Evolutionary conservation across 2,797 vertebrate species (phyloP).

Genomic region (Hoplostethus mediterraneus): DNA sequence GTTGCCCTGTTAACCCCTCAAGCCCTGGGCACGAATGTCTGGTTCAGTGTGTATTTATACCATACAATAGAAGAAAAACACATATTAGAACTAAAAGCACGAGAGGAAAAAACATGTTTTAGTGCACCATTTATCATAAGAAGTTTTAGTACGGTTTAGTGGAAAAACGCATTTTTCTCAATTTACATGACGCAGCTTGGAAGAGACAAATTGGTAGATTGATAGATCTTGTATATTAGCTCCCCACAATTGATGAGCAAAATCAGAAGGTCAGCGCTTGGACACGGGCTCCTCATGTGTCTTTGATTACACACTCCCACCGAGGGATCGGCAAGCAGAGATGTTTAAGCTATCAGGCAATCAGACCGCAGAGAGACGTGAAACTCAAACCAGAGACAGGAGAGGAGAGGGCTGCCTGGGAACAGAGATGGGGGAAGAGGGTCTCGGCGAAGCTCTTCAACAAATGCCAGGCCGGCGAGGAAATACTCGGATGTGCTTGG

Average conservation of each 20-base stretch:
- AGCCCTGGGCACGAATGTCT: slow-evolving; percentile 49
- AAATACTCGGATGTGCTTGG: slow-evolving; percentile 61
- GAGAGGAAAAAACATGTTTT: slow-evolving; percentile 39
- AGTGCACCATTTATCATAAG: slow-evolving; percentile 53
- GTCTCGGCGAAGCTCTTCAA: slow-evolving; percentile 68
- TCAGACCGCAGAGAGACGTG: slow-evolving; percentile 81
- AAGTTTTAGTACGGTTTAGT: slow-evolving; percentile 53
- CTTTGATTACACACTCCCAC: slow-evolving; percentile 85
- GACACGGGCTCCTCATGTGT: slow-evolving; percentile 81
- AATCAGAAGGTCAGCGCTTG: slow-evolving; percentile 84
- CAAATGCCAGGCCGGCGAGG: slow-evolving; percentile 69
- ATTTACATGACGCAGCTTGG: slow-evolving; percentile 55
- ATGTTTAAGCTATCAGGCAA: slow-evolving; percentile 84
- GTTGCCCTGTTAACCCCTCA: slow-evolving; percentile 60
- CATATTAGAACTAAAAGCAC: slow-evolving; percentile 35
- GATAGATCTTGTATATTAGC: slow-evolving; percentile 78
- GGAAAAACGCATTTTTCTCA: slow-evolving; percentile 58
- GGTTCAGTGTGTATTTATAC: slow-evolving; percentile 55
- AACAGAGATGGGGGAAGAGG: slow-evolving; percentile 61
- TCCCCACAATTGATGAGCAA: slow-evolving; percentile 80
- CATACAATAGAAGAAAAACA: slow-evolving; percentile 24
- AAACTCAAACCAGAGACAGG: slow-evolving; percentile 83
- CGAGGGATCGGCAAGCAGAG: slow-evolving; percentile 75
- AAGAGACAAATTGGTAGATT: slow-evolving; percentile 76
- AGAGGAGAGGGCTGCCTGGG: slow-evolving; percentile 65